Evolutionary conservation across 2,888 invertebrate species (phyloP), one percentile per base, ranked within the genome.

Genomic region (Diabrotica balteata): DNA sequence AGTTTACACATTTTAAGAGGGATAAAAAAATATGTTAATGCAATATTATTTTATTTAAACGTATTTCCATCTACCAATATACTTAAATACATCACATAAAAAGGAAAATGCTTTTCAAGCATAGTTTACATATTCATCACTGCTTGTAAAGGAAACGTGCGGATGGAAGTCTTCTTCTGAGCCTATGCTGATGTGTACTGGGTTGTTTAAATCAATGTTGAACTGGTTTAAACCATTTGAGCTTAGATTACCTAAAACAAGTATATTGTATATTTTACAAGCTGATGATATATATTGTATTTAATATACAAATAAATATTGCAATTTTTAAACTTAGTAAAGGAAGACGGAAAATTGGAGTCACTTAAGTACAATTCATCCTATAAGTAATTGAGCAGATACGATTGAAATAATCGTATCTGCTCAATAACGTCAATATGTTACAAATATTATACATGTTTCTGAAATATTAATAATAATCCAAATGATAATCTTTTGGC

Each of bases 171-270:
- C 66, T 42, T 64, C 66, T 43, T 72, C 72, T 72, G 73, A 69
- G 57, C 81, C 80, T 80, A 83, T 80, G 67, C 84, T 80, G 45
- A 85, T 79, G 72, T 85, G 84, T 55, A 85, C 80, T 6, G 85
- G 85, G 76, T 85, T 85, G 67, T 78, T 81, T 60, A 84, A 78
- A 71, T 85, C 85, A 51, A 85, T 82, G 71, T 84, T 82, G 66
- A 82, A 83, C 62, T 75, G 73, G 11, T 44, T 57, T 10, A 61
- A 52, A 7, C 50, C 54, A 53, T n/a, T 69, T 62, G 61, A 49
- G 59, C 55, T 57, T 42, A 52, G 52, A 63, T 66, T 68, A 53
- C 72, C 70, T 68, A 57, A 44, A 68, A 73, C 50, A 58, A 51
- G 63, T 42, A 70, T 10, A n/a, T 11, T 10, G 45, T 10, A 11